Evolutionary conservation across 2,797 vertebrate species (phyloP), one percentile per base, ranked within the genome.

Genomic region (Sebastes taczanowskii): DNA sequence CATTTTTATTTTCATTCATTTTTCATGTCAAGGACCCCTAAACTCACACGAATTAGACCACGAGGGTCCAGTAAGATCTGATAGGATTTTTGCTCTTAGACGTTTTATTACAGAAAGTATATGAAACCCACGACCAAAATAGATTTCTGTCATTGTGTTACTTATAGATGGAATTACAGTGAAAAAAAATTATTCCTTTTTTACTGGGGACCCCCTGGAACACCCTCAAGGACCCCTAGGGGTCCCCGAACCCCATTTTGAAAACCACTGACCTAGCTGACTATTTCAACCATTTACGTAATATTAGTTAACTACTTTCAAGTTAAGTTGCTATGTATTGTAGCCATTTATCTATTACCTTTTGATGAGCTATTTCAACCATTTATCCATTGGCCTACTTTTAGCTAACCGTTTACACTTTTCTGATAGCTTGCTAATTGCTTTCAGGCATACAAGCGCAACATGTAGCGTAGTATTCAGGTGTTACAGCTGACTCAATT

Each of bases 61-160:
- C 2, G 42, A 46, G 42, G 42, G 14, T 46, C 14, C 14, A 46
- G 1, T 46, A 46, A 46, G 14, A 46, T 46, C 42, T 16, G 42
- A 46, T 18, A 46, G 6, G 0, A 46, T 18, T 46, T 46, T 46
- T 46, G 0, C 42, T 18, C 0, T 3, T 46, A 46, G 0, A 18
- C 18, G 6, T 46, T 46, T 46, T 46, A 46, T 46, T 46, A 46
- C 42, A 46, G 42, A 46, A 46, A 46, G 42, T 46, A 0, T 46
- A 46, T 46, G 6, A 46, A 46, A 46, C 42, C 42, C 1, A 18
- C 1, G 16, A 46, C 16, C 16, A 18, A 46, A 46, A 46, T 46
- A 46, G 6, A 34, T 5, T 46, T 18, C 14, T 18, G 14, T 46
- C 6, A 18, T 46, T 18, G 42, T 18, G 14, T 7, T 46, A 46